phyloP scores from a whole-genome alignment of 2,888 invertebrate species.

The Eupithecia tripunctaria region DNA sequence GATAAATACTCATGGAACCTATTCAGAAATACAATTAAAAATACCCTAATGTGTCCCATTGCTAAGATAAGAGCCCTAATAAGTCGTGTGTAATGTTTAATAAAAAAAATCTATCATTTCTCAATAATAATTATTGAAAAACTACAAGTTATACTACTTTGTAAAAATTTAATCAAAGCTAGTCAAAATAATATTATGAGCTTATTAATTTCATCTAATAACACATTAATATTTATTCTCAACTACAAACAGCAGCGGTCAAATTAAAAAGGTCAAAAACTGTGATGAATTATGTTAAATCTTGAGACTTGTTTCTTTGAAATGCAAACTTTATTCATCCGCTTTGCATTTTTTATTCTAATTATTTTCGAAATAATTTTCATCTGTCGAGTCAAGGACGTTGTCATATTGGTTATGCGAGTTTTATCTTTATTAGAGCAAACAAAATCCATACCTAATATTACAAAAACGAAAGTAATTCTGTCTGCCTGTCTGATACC shows the following conservation, averaged over 20 bases:
- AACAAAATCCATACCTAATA: neutral
- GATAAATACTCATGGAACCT: no score
- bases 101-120: no score
- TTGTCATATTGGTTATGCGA: neutral
- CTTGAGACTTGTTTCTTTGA: constrained; percentile 15
- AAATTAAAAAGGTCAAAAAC: constrained; percentile 29
- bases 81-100: no score
- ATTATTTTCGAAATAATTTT: constrained; percentile 6
- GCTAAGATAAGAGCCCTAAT: no score
- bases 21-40: no score
- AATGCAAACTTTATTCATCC: constrained; percentile 12
- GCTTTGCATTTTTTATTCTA: constrained; percentile 17
- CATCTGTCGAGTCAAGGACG: neutral
- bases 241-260: constrained; percentile 17
- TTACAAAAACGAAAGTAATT: neutral
- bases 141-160: no score
- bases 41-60: no score
- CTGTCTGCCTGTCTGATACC: neutral
- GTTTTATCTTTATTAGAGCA: neutral
- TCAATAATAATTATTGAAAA: no score
- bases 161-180: no score
- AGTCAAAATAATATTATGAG: no score
- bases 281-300: constrained; percentile 29
- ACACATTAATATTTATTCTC: neutral
- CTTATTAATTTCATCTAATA: neutral